Evolutionary conservation across 1,140 invertebrate species (phyloP), one percentile per base, ranked within the genome.

Genomic region (Polyergus mexicanus): DNA sequence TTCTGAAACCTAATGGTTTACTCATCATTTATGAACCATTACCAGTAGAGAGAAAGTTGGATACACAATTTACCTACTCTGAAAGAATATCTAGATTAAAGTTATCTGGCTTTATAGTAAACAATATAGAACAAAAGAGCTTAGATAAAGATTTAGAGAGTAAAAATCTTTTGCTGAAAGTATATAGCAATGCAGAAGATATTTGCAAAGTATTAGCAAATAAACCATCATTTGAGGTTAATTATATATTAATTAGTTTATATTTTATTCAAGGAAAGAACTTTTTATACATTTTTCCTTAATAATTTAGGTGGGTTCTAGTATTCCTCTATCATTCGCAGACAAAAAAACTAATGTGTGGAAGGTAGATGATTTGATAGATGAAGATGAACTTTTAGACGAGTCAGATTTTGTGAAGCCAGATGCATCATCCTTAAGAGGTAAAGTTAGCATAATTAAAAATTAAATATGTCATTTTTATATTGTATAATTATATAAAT

Each of bases 351-450:
- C 77, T 77, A 92, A 96, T 86, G 96, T 98, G 0, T 98, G 98
- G 98, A 96, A 96, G 86, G 91, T 97, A 16, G 96, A 96, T 92
- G 96, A 98, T 92, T 95, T 98, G 3, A 98, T 99, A 80, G 97
- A 99, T 95, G 97, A 97, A 65, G 97, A 99, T 95, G 96, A 97
- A 89, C 95, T 99, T 28, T 94, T 99, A 19, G 98, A 99, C 95
- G 98, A 98, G 92, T 97, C 97, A 84, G 99, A 99, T 95, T 95
- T 98, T 62, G 96, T 97, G 84, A 98, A 98, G 95, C 98, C 98
- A 54, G 97, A 98, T 92, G 96, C 97, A 51, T 93, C 96, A 28
- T 97, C 97, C 44, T 95, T 99, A 7, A 97, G 96, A 97, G 98
- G 98, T 98, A 95, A 80, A 16, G 25, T 38, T 51, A 38, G 22